These are phyloP conservation scores for Amaurobius ferox DNA, from an alignment of 2,888 invertebrate species.

Conservation along the genomic window DNA sequence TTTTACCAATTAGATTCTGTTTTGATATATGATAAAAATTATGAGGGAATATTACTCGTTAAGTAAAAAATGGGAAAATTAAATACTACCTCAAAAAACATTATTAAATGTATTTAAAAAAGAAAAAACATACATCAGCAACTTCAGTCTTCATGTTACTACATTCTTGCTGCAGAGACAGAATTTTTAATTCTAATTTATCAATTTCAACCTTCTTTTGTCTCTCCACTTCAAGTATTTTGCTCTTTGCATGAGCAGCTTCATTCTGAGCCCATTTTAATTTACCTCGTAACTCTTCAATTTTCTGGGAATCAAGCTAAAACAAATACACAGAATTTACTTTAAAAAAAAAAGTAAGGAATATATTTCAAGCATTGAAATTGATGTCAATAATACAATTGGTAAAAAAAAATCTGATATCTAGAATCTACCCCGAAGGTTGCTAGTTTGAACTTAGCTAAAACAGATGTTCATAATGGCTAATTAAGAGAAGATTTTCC, in stretches of 20 bases:
- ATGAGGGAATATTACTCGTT: not conserved
- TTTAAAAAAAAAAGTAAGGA: too few relatives aligned
- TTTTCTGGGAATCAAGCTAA: slow-evolving; percentile 48
- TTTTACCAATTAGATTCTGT: too few relatives aligned
- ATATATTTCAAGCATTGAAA: too few relatives aligned
- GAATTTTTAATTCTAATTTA: slow-evolving; percentile 29
- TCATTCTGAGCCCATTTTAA: slow-evolving; percentile 44
- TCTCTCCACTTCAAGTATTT: slow-evolving; percentile 23
- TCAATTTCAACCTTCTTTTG: slow-evolving; percentile 42
- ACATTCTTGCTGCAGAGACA: slow-evolving; percentile 54
- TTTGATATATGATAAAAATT: too few relatives aligned
- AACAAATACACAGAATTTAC: slow-evolving; percentile 6
- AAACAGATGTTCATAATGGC: too few relatives aligned
- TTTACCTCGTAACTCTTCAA: slow-evolving; percentile 33
- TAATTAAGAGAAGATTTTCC: too few relatives aligned
- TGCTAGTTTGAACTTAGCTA: too few relatives aligned
- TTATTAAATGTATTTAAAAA: not conserved
- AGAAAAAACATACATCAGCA: slow-evolving; percentile 42
- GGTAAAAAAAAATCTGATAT: too few relatives aligned
- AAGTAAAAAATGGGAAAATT: not conserved
- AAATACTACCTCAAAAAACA: not conserved
- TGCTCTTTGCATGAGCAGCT: slow-evolving; percentile 22
- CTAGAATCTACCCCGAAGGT: too few relatives aligned
- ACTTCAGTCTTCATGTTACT: slow-evolving; percentile 55
- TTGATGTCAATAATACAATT: too few relatives aligned